Percentiles rank a stretch among this genome's conserved stretches.
Conservation (phyloP, 1,140 invertebrate genomes). For the Saccostrea glomerata region DNA sequence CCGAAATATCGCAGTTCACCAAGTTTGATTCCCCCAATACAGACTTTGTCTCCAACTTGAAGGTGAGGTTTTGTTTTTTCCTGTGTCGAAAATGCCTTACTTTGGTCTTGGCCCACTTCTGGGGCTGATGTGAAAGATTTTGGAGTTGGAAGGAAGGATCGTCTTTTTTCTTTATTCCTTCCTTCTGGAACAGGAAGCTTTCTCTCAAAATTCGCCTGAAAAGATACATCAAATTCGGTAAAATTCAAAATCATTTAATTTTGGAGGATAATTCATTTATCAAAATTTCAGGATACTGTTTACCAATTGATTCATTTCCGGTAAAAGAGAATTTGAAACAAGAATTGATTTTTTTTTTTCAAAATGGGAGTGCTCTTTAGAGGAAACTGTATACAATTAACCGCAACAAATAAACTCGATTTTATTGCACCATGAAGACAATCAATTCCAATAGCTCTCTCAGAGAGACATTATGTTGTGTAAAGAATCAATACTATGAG, state of each 20-base stretch:
- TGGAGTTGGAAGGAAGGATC: constrained; percentile 68
- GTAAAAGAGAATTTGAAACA: not conserved
- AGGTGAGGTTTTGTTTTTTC: not conserved
- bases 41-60: constrained; percentile 65
- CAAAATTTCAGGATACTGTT: not conserved
- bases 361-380: not conserved
- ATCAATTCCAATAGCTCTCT: constrained; percentile 27
- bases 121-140: constrained; percentile 45
- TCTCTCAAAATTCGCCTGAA: constrained; percentile 61
- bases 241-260: not conserved
- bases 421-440: constrained; percentile 22
- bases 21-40: constrained; percentile 70
- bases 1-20: constrained; percentile 72
- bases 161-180: constrained; percentile 56
- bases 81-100: constrained; percentile 4
- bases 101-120: constrained; percentile 40
- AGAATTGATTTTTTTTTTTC: constrained; percentile 1
- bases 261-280: not conserved
- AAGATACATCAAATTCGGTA: constrained; percentile 22
- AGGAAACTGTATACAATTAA: not conserved
- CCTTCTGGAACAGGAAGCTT: constrained; percentile 57
- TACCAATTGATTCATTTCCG: not conserved
- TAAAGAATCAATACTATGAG: constrained; percentile 17
- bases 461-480: not conserved
- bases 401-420: constrained; percentile 10